Evolutionary conservation across 2,888 invertebrate species (phyloP).

Genomic region (Terebella lapidaria): DNA sequence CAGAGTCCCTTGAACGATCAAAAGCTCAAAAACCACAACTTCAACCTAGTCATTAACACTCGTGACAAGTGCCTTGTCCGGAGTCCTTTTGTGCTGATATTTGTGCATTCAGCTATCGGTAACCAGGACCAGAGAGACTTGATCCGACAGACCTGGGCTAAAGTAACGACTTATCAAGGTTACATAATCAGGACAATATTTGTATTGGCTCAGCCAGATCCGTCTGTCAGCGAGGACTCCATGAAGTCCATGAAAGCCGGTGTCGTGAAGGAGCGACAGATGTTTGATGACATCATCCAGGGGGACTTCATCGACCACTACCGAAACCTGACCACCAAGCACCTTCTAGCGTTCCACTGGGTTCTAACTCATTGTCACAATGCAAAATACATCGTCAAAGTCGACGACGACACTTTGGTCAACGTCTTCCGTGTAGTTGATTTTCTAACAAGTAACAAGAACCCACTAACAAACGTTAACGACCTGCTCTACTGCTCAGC

Average conservation of each 20-base stretch:
- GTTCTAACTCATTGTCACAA: constrained; percentile 37
- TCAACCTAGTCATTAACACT: neutral
- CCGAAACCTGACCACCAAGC: constrained; percentile 46
- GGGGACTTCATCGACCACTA: constrained; percentile 45
- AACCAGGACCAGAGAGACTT: constrained; percentile 20
- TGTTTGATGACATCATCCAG: constrained; percentile 31
- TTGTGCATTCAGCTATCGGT: constrained; percentile 28
- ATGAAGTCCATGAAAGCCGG: too few relatives aligned
- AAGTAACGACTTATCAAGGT: constrained; percentile 16
- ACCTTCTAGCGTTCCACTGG: constrained; percentile 41
- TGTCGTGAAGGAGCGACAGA: neutral
- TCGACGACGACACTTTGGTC: constrained; percentile 50
- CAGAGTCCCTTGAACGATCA: too few relatives aligned
- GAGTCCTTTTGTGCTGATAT: constrained; percentile 7
- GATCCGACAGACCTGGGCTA: constrained; percentile 31
- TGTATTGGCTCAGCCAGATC: constrained; percentile 17
- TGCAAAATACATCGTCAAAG: constrained; percentile 39
- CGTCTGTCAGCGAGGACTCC: neutral
- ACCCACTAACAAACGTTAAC: constrained; percentile 8
- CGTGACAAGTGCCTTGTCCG: neutral
- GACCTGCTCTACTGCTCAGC: constrained; percentile 32
- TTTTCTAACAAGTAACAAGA: constrained; percentile 19
- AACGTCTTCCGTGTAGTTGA: constrained; percentile 58
- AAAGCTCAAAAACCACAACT: neutral
- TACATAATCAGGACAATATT: constrained; percentile 23